These are phyloP conservation scores for Heteromyza rotundicornis DNA, from an alignment of 2,888 invertebrate species.

Conservation along the genomic window DNA sequence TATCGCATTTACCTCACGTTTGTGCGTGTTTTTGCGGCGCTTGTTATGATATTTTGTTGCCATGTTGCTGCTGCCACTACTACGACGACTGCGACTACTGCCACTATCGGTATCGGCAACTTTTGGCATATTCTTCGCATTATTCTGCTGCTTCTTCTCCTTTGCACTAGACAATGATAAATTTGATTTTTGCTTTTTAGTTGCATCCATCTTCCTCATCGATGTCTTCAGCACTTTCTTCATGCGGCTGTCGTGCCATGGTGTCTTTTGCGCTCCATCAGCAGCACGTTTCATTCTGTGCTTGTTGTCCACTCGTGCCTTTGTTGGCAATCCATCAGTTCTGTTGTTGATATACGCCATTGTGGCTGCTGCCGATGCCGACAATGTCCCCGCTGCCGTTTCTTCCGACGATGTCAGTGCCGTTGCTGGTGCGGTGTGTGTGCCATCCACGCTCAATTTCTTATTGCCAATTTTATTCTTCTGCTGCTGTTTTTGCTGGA, in stretches of 20 bases:
- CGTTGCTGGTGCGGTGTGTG: conserved; percentile 1
- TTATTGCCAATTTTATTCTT: conserved; percentile 18
- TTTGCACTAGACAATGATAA: conserved; percentile 56
- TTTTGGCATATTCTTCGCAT: conserved; percentile 18
- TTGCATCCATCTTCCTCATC: conserved; percentile 25
- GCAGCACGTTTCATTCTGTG: conserved; percentile 43
- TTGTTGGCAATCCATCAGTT: conserved; percentile 53
- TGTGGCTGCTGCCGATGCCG: conserved; percentile 30
- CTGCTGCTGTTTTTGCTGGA: conserved; percentile 28
- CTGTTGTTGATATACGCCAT: conserved; percentile 51
- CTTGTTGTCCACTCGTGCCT: conserved; percentile 35
- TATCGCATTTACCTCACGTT: conserved; percentile 46
- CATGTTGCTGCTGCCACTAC: conserved; percentile 40
- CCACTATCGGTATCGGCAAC: no score
- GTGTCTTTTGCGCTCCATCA: conserved; percentile 33
- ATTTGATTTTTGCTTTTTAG: conserved; percentile 49
- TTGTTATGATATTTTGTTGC: conserved; percentile 55
- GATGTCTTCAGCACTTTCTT: conserved; percentile 17
- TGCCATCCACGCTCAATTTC: neutral
- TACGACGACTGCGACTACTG: conserved; percentile 31
- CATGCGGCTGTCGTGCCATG: conserved; percentile 26
- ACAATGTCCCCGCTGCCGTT: conserved; percentile 29
- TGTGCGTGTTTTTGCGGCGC: conserved; percentile 55
- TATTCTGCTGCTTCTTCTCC: neutral
- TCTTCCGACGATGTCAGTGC: conserved; percentile 23